Base-by-base conservation (phyloP, 2,888 invertebrate genomes). In the Atethmia centrago region DNA sequence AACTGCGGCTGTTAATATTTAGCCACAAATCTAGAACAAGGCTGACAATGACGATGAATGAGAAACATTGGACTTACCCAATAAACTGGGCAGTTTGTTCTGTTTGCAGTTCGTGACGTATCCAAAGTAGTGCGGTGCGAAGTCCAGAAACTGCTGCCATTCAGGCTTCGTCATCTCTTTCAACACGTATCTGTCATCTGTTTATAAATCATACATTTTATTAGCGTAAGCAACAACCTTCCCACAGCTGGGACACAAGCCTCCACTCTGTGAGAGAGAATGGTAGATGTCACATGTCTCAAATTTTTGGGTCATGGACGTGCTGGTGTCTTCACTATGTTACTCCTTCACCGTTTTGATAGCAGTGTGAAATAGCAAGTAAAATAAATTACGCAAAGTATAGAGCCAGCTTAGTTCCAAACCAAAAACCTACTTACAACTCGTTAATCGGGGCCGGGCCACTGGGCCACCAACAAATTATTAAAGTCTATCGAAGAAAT, bases 131-230 rank as follows among this genome's bases (percentile, higher is more conserved):
- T 99, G 98, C 12, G 99, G 98, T 0, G 99, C 99, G 91, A 99
- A 99, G 89, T 98, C 98, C 73, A 99, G 96, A 92, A 99, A 99
- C 83, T 99, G 98, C 82, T 98, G 98, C 92, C 99, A 97, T 92
- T 99, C 99, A 75, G 98, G 97, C 82, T 98, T 97, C 5, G 98
- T 98, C 98, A 99, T 99, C 96, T 99, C 99, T 92, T 99, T 99
- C 80, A 99, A 95, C 73, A 99, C 98, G 92, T 99, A 99, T 71
- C 99, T 97, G 93, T 99, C 99, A 93, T 99, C 99, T 98, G 93
- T n/a, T 61, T 3, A 25, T 10, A 28, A 74, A 62, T 45, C 2
- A n/a, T 31, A 63, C 1, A 31, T 47, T 21, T 47, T 21, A 31
- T 47, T 47, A 63, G 21, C 9, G 28, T 47, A 40, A 2, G 16